phyloP scores from a whole-genome alignment of 2,888 invertebrate genomes.

The Torymus tubicola region DNA sequence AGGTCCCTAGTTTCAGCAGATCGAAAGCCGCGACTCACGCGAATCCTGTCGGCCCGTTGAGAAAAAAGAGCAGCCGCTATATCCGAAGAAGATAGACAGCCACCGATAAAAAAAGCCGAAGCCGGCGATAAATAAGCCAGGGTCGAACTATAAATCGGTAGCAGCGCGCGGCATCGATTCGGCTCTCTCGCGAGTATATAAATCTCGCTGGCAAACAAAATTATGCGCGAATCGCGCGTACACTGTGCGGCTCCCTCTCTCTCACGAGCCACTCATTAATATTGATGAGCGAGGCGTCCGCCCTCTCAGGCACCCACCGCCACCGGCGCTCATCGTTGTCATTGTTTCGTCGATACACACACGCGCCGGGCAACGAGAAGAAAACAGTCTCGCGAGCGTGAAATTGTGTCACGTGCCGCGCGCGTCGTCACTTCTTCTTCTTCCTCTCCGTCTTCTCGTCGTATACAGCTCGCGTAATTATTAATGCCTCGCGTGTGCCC shows the following conservation, averaged over 20 bases:
- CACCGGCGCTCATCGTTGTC: too few species aligned
- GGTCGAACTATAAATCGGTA: conserved; percentile 28
- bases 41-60: too few species aligned
- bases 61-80: too few species aligned
- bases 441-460: too few species aligned
- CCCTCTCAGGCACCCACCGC: background rate
- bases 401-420: conserved; percentile 50
- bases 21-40: too few species aligned
- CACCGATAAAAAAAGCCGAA: background rate
- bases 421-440: too few species aligned
- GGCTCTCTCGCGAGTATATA: background rate
- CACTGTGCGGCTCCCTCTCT: too few species aligned
- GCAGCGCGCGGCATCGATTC: conserved; percentile 20
- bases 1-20: too few species aligned
- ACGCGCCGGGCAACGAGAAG: background rate
- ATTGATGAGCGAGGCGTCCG: too few species aligned
- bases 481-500: conserved; percentile 18
- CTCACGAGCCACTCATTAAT: too few species aligned
- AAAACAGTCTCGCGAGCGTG: background rate
- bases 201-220: background rate
- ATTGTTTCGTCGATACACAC: conserved; percentile 25
- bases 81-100: too few species aligned
- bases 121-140: conserved; percentile 27
- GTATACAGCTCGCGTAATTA: conserved; percentile 16
- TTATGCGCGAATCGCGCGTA: too few species aligned